Conservation (phyloP, 2,797 vertebrate species). For the Micrastur ruficollis region DNA sequence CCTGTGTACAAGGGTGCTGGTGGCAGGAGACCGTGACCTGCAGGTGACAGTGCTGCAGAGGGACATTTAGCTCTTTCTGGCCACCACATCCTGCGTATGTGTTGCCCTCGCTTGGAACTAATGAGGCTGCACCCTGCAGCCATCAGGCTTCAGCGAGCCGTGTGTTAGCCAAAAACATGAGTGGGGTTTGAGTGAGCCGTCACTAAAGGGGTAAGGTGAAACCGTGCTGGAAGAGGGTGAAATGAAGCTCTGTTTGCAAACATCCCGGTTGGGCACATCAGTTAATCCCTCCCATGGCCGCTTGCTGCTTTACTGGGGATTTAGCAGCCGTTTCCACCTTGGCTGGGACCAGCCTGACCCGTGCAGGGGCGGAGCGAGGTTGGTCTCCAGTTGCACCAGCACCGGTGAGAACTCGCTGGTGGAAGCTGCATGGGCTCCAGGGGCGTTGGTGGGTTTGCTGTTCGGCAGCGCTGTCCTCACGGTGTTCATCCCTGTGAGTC, state of each 20-base stretch:
- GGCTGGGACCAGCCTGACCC: background rate
- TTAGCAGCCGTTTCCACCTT: background rate
- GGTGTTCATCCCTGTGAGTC: background rate
- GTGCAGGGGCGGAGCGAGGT: background rate
- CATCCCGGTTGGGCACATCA: rapidly evolving
- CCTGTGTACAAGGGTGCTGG: background rate
- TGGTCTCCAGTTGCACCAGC: background rate
- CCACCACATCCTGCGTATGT: background rate
- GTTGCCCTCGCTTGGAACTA: background rate
- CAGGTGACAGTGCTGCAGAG: background rate
- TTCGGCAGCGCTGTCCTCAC: rapidly evolving
- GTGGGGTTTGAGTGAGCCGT: background rate
- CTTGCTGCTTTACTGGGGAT: background rate
- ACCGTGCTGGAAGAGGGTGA: background rate
- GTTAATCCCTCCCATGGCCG: background rate
- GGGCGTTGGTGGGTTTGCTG: background rate
- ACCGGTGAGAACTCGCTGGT: background rate
- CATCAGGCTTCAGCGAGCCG: background rate
- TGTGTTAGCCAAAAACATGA: background rate
- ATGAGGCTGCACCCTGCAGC: background rate
- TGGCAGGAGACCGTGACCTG: background rate
- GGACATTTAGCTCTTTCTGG: background rate
- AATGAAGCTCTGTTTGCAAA: background rate
- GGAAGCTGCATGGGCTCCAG: rapidly evolving
- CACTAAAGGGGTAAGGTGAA: rapidly evolving